Percentiles rank a stretch among this genome's conserved stretches.
Conservation (phyloP, 2,113 vertebrate genomes). For the Lamprotornis superbus region DNA sequence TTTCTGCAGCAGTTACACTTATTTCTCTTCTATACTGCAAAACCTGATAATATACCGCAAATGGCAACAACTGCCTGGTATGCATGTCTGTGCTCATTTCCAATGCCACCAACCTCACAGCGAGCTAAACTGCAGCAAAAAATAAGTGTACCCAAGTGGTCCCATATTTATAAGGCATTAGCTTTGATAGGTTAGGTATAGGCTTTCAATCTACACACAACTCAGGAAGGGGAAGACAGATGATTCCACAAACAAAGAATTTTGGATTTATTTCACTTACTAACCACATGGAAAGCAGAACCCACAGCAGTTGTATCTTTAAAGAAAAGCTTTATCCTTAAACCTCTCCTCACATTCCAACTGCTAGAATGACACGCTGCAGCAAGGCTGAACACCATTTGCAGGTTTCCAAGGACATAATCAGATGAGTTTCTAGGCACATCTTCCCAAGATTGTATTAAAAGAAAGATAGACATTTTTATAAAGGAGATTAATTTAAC, state of each 20-base stretch:
- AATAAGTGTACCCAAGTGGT: background rate
- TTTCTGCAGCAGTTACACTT: background rate
- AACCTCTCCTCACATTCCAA: background rate
- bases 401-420: background rate
- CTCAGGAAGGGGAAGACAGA: background rate
- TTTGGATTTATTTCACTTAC: background rate
- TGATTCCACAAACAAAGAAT: background rate
- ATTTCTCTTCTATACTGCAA: background rate
- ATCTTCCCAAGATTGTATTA: background rate
- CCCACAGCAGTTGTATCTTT: background rate
- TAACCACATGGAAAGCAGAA: background rate
- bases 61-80: background rate
- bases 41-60: background rate
- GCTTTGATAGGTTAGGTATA: background rate
- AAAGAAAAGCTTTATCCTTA: background rate
- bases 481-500: background rate
- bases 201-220: background rate
- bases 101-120: background rate
- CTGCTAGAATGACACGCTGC: background rate
- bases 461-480: background rate
- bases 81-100: background rate
- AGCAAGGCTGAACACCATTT: background rate
- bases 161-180: background rate
- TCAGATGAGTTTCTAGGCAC: background rate
- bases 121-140: background rate